A percentile compares a stretch with the other conserved stretches of the same genome.
phyloP scores from a whole-genome alignment of 2,888 invertebrate species.

The Harpagoxenus sublaevis region DNA sequence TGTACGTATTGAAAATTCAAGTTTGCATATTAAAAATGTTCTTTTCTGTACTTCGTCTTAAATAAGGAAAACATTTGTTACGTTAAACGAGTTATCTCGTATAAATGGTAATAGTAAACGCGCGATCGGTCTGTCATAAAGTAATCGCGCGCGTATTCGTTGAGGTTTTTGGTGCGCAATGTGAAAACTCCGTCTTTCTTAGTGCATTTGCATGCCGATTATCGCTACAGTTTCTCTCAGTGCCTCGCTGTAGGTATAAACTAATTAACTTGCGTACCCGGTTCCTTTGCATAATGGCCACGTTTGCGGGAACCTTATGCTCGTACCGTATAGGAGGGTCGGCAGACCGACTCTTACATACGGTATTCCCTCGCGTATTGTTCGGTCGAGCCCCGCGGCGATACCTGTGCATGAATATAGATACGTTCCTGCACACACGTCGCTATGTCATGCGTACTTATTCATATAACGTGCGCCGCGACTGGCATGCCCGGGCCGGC shows the following conservation, averaged over 20 bases:
- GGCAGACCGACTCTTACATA: constrained; percentile 47
- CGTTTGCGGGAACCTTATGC: constrained; percentile 64
- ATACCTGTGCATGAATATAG: constrained; percentile 59
- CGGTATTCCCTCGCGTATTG: constrained; percentile 58
- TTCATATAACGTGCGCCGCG: constrained; percentile 72
- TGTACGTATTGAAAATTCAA: not conserved
- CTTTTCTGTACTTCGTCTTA: not conserved
- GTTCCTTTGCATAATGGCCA: constrained; percentile 74
- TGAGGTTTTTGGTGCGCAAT: not conserved
- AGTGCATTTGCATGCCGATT: constrained; percentile 36
- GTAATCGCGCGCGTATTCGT: not conserved
- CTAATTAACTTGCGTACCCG: constrained; percentile 75
- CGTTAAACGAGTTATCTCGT: not conserved
- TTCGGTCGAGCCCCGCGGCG: constrained; percentile 52
- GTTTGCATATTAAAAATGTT: not conserved
- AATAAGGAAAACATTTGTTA: not conserved
- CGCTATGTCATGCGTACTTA: constrained; percentile 68
- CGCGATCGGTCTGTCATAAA: not conserved
- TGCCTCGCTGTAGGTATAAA: constrained; percentile 63
- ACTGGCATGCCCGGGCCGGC: constrained; percentile 52
- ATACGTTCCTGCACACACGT: constrained; percentile 61
- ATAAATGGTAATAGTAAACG: not conserved
- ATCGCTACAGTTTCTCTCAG: constrained; percentile 52
- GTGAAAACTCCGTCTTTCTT: not conserved
- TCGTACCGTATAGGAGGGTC: constrained; percentile 58